These are phyloP conservation scores for Papilio helenus DNA, from an alignment of 1,140 invertebrate genomes.

Conservation along the genomic window DNA sequence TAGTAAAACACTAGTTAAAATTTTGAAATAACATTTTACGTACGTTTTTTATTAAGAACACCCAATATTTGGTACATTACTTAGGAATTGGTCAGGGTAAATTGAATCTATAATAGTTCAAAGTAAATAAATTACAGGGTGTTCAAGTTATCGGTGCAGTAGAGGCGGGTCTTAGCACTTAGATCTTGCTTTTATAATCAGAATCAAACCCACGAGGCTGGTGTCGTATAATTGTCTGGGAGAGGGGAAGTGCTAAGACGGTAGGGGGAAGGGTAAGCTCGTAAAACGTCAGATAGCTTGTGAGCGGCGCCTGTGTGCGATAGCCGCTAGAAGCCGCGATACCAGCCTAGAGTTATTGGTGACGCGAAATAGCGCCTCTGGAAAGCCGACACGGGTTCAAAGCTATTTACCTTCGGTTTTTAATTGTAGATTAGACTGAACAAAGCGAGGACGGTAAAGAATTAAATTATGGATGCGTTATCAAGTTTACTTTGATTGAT, in stretches of 20 bases:
- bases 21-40: too few species aligned
- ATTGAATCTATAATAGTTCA: neutral
- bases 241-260: constrained; percentile 23
- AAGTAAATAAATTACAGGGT: constrained; percentile 20
- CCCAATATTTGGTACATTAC: too few species aligned
- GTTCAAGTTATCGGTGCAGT: constrained; percentile 8
- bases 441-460: neutral
- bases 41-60: neutral
- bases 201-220: constrained; percentile 29
- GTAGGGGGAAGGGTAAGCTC: constrained; percentile 33
- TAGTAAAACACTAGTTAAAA: too few species aligned
- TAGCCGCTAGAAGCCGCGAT: constrained; percentile 38
- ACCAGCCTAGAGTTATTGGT: constrained; percentile 40
- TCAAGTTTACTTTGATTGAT: neutral
- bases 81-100: neutral
- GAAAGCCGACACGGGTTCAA: constrained; percentile 30
- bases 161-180: constrained; percentile 36
- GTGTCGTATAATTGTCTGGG: constrained; percentile 38
- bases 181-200: constrained; percentile 45
- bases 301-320: constrained; percentile 39
- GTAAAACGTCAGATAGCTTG: constrained; percentile 39
- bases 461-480: neutral
- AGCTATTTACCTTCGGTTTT: constrained; percentile 3
- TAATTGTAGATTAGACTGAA: constrained; percentile 13
- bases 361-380: constrained; percentile 42